phyloP scores from a whole-genome alignment of 2,113 vertebrate species.

The Psittacula cyanocephala region DNA sequence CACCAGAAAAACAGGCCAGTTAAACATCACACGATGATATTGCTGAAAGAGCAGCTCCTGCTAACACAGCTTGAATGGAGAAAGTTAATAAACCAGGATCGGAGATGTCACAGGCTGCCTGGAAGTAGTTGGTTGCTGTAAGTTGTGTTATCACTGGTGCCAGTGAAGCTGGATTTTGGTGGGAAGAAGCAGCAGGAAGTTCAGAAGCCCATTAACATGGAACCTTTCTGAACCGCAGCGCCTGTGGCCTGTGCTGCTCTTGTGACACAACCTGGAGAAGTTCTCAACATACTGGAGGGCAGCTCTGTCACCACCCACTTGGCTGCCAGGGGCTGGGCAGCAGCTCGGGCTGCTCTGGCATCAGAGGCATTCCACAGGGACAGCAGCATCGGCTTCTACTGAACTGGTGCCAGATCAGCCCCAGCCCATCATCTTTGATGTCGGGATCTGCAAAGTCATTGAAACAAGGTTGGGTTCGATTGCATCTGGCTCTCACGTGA shows the following conservation, averaged over 20 bases:
- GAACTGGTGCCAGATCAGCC: neutral
- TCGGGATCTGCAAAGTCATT: neutral
- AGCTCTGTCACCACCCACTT: accelerated
- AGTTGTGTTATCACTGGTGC: neutral
- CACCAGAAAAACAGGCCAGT: neutral
- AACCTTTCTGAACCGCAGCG: neutral
- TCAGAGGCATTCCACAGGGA: neutral
- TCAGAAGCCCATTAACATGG: neutral
- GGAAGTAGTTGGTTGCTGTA: neutral
- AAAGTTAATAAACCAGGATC: neutral
- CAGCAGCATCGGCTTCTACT: neutral
- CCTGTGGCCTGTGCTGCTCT: neutral
- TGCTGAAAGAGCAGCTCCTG: neutral
- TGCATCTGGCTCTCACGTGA: neutral
- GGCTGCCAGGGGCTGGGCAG: neutral
- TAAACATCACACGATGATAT: neutral
- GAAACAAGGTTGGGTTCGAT: neutral
- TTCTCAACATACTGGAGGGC: accelerated
- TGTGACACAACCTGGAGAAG: accelerated
- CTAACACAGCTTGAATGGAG: neutral
- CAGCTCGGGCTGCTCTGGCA: neutral
- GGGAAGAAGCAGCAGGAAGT: neutral
- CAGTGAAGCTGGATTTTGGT: neutral
- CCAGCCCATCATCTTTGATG: neutral
- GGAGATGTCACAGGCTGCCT: neutral